A percentile compares a stretch with the other conserved stretches of the same genome.
phyloP scores from a whole-genome alignment of 2,888 invertebrate species.

The Melitaea athalia region DNA sequence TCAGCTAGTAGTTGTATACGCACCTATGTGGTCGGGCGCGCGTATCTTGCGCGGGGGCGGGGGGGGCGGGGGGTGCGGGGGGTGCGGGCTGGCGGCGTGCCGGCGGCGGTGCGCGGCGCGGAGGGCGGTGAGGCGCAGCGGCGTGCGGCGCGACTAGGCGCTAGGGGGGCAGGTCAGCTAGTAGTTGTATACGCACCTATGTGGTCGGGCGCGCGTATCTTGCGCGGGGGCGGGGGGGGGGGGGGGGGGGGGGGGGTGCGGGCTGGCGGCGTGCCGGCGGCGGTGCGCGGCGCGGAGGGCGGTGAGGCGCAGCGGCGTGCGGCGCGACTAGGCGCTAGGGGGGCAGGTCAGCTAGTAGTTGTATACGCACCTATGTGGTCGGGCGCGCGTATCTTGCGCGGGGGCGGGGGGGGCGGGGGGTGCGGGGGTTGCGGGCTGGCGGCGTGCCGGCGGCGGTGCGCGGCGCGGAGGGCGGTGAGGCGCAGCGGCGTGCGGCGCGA shows the following conservation, averaged over 20 bases:
- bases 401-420: not conserved
- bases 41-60: constrained; percentile 53
- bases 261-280: no score
- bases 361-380: constrained; percentile 52
- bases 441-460: constrained; percentile 41
- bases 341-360: no score
- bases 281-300: no score
- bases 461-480: constrained; percentile 44
- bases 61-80: no score
- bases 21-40: constrained; percentile 58
- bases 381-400: constrained; percentile 60
- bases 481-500: constrained; percentile 59
- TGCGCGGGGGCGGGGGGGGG: constrained; percentile 32
- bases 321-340: no score
- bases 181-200: constrained; percentile 59
- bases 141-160: constrained; percentile 46
- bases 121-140: no score
- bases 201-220: constrained; percentile 58
- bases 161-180: no score
- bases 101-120: no score
- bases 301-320: constrained; percentile 28
- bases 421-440: no score
- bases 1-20: no score
- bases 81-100: no score
- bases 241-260: not conserved